Evolutionary conservation across 1,140 invertebrate species (phyloP).

Genomic region (Heliothis virescens): DNA sequence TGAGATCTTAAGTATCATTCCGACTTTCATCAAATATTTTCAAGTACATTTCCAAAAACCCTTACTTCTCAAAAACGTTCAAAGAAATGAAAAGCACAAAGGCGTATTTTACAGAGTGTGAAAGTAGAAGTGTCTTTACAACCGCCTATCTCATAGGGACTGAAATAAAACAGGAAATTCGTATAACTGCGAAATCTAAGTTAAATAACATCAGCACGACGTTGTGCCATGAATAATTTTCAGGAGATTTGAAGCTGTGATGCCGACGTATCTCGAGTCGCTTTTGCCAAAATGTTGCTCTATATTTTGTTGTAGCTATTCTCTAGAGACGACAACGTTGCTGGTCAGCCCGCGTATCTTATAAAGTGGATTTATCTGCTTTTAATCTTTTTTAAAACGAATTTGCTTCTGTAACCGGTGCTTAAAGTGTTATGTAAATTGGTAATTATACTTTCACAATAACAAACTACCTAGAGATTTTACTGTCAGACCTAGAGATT

Average conservation of each 20-base stretch:
- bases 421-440: too few relatives aligned
- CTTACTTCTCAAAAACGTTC: slow-evolving; percentile 8
- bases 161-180: slow-evolving; percentile 35
- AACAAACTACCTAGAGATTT: too few relatives aligned
- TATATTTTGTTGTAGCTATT: slow-evolving; percentile 41
- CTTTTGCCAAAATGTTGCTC: slow-evolving; percentile 42
- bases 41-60: slow-evolving; percentile 5
- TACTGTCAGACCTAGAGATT: too few relatives aligned
- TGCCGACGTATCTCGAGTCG: slow-evolving; percentile 39
- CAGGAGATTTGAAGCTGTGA: slow-evolving; percentile 43
- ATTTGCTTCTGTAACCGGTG: too few relatives aligned
- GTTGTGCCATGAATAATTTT: slow-evolving; percentile 45
- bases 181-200: slow-evolving; percentile 39
- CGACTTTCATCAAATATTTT: not conserved
- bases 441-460: too few relatives aligned
- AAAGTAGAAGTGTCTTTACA: slow-evolving; percentile 18
- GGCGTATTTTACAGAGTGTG: slow-evolving; percentile 13
- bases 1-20: slow-evolving; percentile 1
- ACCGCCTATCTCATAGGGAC: slow-evolving; percentile 26
- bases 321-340: slow-evolving; percentile 28
- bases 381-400: not conserved
- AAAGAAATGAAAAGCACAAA: slow-evolving; percentile 27
- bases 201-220: slow-evolving; percentile 42
- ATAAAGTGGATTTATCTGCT: slow-evolving; percentile 10
- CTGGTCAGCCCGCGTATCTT: slow-evolving; percentile 33